Evolutionary conservation across 2,113 vertebrate genomes (phyloP).

Genomic region (Pao palembangensis): DNA sequence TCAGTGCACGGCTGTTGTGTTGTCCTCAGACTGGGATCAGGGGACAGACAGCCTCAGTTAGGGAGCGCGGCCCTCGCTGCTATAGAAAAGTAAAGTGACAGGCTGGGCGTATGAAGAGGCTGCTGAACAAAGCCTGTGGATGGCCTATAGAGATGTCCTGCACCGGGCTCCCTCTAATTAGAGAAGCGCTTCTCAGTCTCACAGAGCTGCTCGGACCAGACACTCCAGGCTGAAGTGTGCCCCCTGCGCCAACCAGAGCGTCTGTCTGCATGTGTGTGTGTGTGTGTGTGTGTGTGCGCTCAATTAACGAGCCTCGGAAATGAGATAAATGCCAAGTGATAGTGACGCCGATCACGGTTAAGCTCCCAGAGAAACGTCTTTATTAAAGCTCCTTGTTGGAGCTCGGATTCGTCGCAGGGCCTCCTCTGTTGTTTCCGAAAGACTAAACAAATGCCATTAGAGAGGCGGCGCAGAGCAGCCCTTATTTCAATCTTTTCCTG

Average conservation of each 20-base stretch:
- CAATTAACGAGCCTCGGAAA: slow-evolving; percentile 61
- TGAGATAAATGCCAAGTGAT: slow-evolving; percentile 66
- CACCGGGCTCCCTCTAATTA: slow-evolving; percentile 71
- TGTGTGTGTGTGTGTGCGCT: slow-evolving; percentile 26
- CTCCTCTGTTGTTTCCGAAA: slow-evolving; percentile 68
- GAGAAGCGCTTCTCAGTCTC: slow-evolving; percentile 58
- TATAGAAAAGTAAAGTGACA: slow-evolving; percentile 71
- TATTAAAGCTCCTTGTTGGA: slow-evolving; percentile 58
- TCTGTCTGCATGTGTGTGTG: slow-evolving; percentile 24
- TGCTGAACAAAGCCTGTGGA: slow-evolving; percentile 67
- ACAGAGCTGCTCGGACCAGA: slow-evolving; percentile 56
- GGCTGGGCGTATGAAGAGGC: slow-evolving; percentile 53
- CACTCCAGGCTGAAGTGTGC: slow-evolving; percentile 73
- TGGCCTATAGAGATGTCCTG: slow-evolving; percentile 63
- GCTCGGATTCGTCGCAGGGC: slow-evolving; percentile 33
- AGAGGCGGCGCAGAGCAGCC: slow-evolving; percentile 54
- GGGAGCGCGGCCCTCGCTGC: slow-evolving; percentile 40
- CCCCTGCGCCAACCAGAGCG: slow-evolving; percentile 32
- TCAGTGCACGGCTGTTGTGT: not conserved
- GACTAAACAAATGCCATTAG: slow-evolving; percentile 72
- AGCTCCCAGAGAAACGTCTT: slow-evolving; percentile 53
- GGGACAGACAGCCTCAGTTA: not conserved
- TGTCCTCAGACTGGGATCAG: not conserved
- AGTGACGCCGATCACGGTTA: slow-evolving; percentile 53
- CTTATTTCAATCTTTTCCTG: slow-evolving; percentile 74